Conservation (phyloP, 1,140 invertebrate species). For the Brachionus asplanchnoidis region DNA sequence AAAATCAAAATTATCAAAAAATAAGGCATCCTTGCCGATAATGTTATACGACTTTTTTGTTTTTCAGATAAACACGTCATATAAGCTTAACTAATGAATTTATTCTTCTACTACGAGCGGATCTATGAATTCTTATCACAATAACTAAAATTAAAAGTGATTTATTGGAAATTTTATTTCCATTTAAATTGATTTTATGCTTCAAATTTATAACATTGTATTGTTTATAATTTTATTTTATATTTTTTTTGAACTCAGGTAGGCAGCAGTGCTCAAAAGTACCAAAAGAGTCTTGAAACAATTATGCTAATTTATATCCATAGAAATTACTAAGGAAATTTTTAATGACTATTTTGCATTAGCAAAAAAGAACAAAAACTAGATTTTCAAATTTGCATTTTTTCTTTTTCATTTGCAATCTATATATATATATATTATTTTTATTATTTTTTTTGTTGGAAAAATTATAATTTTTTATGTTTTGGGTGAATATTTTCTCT, state of each 20-base stretch:
- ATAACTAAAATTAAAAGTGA: neutral
- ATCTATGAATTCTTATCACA: neutral
- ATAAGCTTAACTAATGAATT: neutral
- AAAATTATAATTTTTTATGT: neutral
- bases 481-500: neutral
- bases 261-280: neutral
- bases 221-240: neutral
- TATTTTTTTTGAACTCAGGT: neutral
- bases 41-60: no score
- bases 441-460: no score
- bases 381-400: neutral
- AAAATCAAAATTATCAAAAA: no score
- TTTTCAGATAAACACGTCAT: neutral
- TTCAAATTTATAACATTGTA: neutral
- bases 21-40: no score
- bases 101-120: neutral
- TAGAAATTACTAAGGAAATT: slow-evolving; percentile 10
- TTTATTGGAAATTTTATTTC: neutral
- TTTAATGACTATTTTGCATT: neutral
- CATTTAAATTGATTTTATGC: neutral
- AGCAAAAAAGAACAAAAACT: neutral
- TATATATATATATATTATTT: neutral
- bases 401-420: neutral
- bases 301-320: slow-evolving; percentile 32
- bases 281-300: neutral